Percentiles rank a stretch among this genome's conserved stretches.
Conservation (phyloP, 2,113 vertebrate species). For the Panthera tigris region DNA sequence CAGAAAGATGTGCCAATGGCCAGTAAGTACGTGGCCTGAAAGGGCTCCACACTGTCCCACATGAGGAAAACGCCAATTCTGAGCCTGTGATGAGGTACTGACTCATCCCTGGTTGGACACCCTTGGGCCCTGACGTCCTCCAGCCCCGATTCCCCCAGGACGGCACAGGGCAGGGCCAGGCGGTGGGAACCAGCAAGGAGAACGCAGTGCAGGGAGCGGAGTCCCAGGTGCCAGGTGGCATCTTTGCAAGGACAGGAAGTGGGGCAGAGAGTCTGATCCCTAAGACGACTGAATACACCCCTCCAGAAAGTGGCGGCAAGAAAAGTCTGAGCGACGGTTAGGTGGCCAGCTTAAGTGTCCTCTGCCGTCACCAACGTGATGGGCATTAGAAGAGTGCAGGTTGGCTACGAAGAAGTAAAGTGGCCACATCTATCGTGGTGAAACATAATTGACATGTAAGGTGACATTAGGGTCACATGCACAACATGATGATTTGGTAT, state of each 20-base stretch:
- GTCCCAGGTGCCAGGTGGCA: accelerated
- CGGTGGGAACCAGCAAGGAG: not conserved
- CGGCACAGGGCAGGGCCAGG: not conserved
- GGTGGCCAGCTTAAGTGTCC: not conserved
- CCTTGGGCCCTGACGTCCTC: accelerated
- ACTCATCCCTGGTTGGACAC: accelerated
- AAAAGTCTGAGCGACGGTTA: too few species aligned
- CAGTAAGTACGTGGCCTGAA: not conserved
- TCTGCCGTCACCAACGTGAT: not conserved
- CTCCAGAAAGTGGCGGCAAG: accelerated
- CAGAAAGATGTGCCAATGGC: not conserved
- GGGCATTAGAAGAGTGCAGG: not conserved
- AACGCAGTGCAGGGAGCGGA: too few species aligned
- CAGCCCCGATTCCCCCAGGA: too few species aligned
- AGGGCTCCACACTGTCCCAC: too few species aligned
- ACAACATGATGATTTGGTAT: not conserved
- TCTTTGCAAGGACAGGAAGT: not conserved
- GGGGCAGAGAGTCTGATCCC: too few species aligned
- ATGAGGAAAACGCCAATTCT: not conserved
- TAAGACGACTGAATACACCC: accelerated
- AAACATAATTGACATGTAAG: not conserved
- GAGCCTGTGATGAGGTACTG: accelerated
- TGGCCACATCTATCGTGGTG: not conserved
- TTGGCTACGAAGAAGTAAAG: not conserved
- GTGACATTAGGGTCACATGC: not conserved